phyloP scores from a whole-genome alignment of 2,888 invertebrate species.

The Lasioglossum marginatum region DNA sequence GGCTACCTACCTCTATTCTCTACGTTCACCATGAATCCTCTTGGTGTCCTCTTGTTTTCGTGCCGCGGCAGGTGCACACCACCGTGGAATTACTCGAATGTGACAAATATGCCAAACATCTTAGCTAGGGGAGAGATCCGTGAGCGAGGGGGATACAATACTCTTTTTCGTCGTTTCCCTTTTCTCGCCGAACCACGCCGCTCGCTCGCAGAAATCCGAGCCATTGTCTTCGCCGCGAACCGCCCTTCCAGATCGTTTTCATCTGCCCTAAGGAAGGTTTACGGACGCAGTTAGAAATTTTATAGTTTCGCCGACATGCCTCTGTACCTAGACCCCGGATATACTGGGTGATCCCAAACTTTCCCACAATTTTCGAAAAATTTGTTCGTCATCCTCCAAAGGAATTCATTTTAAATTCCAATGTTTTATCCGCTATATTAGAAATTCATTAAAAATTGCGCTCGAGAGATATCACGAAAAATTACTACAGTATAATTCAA shows the following conservation, averaged over 20 bases:
- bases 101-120: slow-evolving; percentile 82
- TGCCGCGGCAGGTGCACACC: slow-evolving; percentile 78
- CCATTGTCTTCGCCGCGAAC: slow-evolving; percentile 62
- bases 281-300: slow-evolving; percentile 26
- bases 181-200: slow-evolving; percentile 44
- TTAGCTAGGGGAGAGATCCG: slow-evolving; percentile 55
- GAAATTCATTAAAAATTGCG: too few relatives aligned
- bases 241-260: slow-evolving; percentile 35
- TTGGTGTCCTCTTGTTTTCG: slow-evolving; percentile 54
- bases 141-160: slow-evolving; percentile 49
- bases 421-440: too few relatives aligned
- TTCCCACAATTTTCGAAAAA: neutral
- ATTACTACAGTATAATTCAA: neutral
- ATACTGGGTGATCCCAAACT: neutral
- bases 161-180: slow-evolving; percentile 37
- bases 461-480: neutral
- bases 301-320: neutral
- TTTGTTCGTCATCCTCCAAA: too few relatives aligned
- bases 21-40: slow-evolving; percentile 68
- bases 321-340: neutral
- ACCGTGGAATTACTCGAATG: slow-evolving; percentile 81
- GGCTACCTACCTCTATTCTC: slow-evolving; percentile 71
- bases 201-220: slow-evolving; percentile 38
- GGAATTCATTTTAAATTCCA: too few relatives aligned
- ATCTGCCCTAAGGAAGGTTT: slow-evolving; percentile 16